A percentile compares a stretch with the other conserved stretches of the same genome.
phyloP scores from a whole-genome alignment of 1,140 invertebrate species.

The Ceratina calcarata region DNA sequence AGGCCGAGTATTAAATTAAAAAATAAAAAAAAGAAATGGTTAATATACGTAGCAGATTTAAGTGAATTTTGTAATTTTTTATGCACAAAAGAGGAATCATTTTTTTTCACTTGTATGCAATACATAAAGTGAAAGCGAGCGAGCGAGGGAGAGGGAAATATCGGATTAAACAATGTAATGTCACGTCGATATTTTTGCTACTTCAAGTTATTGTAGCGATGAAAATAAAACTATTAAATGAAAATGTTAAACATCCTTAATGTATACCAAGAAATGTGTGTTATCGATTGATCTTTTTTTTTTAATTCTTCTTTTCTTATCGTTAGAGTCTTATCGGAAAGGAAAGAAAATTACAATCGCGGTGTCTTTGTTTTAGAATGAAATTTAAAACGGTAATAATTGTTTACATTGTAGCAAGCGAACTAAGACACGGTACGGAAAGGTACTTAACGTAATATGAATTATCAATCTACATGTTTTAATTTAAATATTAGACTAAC shows the following conservation, averaged over 20 bases:
- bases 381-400: conserved; percentile 22
- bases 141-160: conserved; percentile 7
- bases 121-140: conserved; percentile 4
- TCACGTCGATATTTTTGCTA: conserved; percentile 32
- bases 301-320: conserved; percentile 1
- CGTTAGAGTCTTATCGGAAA: conserved; percentile 2
- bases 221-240: conserved; percentile 53
- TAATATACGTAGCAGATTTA: neutral
- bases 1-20: conserved; percentile 19
- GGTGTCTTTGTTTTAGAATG: conserved; percentile 1
- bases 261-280: conserved; percentile 24
- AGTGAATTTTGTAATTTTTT: conserved; percentile 42
- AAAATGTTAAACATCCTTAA: conserved; percentile 25
- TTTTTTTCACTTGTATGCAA: conserved; percentile 8
- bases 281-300: neutral
- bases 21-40: neutral
- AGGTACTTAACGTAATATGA: conserved; percentile 19
- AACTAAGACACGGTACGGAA: neutral
- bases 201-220: conserved; percentile 43
- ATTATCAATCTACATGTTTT: neutral
- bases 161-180: conserved; percentile 36
- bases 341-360: neutral
- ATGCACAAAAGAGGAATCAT: neutral
- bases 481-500: conserved; percentile 15
- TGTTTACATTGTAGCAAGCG: conserved; percentile 30